phyloP scores from a whole-genome alignment of 1,140 invertebrate species.

The Piezodorus guildinii region DNA sequence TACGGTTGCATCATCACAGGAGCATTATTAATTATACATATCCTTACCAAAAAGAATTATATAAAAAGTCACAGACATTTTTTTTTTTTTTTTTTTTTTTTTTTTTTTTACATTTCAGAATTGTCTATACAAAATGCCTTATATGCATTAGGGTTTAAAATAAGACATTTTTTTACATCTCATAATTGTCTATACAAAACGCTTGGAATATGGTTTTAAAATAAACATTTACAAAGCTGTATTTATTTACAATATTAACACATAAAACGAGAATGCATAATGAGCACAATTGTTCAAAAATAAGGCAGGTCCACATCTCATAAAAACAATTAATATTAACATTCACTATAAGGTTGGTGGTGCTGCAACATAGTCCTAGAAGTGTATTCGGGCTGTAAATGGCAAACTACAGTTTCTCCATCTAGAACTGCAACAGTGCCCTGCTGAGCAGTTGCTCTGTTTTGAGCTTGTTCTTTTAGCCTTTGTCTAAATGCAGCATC shows the following conservation, averaged over 20 bases:
- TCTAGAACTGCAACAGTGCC: slow-evolving; percentile 62
- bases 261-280: slow-evolving; percentile 17
- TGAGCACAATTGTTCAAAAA: slow-evolving; percentile 16
- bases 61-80: slow-evolving; percentile 23
- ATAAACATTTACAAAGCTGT: slow-evolving; percentile 24
- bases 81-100: slow-evolving; percentile 16
- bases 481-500: slow-evolving; percentile 36
- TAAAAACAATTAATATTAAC: slow-evolving; percentile 31
- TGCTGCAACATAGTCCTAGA: slow-evolving; percentile 33
- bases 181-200: slow-evolving; percentile 21
- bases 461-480: slow-evolving; percentile 45
- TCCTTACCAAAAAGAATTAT: slow-evolving; percentile 22
- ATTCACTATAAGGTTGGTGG: slow-evolving; percentile 46
- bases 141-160: too few species aligned
- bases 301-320: slow-evolving; percentile 17
- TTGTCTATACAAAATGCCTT: slow-evolving; percentile 20
- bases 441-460: slow-evolving; percentile 32
- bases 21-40: slow-evolving; percentile 26
- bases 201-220: slow-evolving; percentile 4
- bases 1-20: slow-evolving; percentile 30
- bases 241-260: slow-evolving; percentile 28
- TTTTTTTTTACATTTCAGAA: slow-evolving; percentile 16
- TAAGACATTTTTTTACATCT: slow-evolving; percentile 13
- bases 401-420: slow-evolving; percentile 70
- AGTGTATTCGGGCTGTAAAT: slow-evolving; percentile 49